A percentile compares a stretch with the other conserved stretches of the same genome.
Evolutionary conservation across 2,113 vertebrate species (phyloP).

Genomic region (Pyrgilauda ruficollis): DNA sequence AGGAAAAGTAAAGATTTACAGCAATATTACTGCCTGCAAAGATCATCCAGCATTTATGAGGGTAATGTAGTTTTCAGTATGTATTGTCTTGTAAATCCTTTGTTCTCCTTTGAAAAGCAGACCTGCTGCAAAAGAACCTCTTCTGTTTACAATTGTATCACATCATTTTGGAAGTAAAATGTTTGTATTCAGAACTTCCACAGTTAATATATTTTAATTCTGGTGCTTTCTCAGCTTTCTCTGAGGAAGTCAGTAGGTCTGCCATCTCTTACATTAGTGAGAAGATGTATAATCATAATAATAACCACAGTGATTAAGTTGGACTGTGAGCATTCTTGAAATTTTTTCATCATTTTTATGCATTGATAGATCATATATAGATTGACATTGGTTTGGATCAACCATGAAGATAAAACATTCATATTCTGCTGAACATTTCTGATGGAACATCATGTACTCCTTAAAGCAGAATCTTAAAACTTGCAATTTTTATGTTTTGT

Average conservation of each 20-base stretch:
- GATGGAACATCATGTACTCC: not conserved
- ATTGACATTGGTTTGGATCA: not conserved
- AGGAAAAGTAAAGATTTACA: conserved; percentile 72
- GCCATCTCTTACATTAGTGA: not conserved
- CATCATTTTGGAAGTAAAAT: not conserved
- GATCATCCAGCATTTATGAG: conserved; percentile 84
- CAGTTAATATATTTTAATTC: not conserved
- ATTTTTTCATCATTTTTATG: not conserved
- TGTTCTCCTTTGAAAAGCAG: not conserved
- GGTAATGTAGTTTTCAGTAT: conserved; percentile 73
- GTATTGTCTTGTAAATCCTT: not conserved
- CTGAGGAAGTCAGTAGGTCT: not conserved
- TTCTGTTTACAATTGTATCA: not conserved
- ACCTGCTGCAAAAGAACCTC: not conserved
- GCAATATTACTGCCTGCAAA: conserved; percentile 68
- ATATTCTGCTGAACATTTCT: not conserved
- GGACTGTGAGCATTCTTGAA: not conserved
- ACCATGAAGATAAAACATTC: not conserved
- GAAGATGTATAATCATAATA: not conserved
- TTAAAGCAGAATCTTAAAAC: not conserved
- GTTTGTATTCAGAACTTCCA: not conserved
- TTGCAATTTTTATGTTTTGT: not conserved
- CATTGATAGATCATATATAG: not conserved
- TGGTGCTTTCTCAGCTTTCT: not conserved
- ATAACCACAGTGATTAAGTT: not conserved